A percentile compares a stretch with the other conserved stretches of the same genome.
Conservation (phyloP, 1,140 invertebrate genomes). For the Yoshiicerus persimilis region DNA sequence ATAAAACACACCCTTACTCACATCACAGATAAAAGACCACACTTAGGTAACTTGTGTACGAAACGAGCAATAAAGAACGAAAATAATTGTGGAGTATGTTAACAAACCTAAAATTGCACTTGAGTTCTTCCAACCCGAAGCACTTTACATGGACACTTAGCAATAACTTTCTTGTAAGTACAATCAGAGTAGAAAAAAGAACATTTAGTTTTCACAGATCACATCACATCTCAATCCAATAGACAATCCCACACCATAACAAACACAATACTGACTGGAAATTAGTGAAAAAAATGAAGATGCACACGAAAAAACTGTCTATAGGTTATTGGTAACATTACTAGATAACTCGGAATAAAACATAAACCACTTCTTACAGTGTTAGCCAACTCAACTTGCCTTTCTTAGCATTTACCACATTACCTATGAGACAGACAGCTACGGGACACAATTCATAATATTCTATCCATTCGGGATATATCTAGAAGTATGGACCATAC, state of each 20-base stretch:
- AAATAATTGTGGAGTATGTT: background rate
- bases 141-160: background rate
- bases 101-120: background rate
- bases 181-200: background rate
- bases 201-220: background rate
- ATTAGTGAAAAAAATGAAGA: background rate
- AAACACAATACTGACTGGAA: background rate
- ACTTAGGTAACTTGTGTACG: background rate
- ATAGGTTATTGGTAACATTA: background rate
- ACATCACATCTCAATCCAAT: background rate
- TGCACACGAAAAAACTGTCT: background rate
- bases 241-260: background rate
- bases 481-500: too few species aligned
- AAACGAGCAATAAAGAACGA: background rate
- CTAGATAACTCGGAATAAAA: background rate
- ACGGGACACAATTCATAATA: too few species aligned
- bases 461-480: too few species aligned
- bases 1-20: background rate
- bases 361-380: background rate
- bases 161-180: too few species aligned
- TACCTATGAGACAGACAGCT: too few species aligned
- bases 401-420: too few species aligned
- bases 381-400: too few species aligned
- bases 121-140: background rate
- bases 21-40: background rate